These are phyloP conservation scores for Dinocampus coccinellae DNA, from an alignment of 2,888 invertebrate species.

Conservation along the genomic window DNA sequence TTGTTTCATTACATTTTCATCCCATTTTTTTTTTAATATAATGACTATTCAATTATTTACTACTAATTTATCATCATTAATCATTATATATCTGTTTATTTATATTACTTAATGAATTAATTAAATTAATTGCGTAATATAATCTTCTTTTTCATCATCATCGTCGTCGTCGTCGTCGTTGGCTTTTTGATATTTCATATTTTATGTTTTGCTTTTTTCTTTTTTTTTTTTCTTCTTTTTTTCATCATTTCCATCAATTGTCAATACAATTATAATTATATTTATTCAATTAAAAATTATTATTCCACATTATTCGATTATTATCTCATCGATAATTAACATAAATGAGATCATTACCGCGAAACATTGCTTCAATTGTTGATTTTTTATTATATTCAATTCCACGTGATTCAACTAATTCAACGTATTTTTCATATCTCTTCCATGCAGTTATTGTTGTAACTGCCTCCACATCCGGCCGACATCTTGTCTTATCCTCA, in stretches of 20 bases:
- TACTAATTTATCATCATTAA: not conserved
- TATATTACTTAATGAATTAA: not conserved
- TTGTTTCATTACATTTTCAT: constrained; percentile 25
- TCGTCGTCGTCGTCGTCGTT: no score
- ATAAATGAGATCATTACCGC: constrained; percentile 63
- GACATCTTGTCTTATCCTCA: constrained; percentile 48
- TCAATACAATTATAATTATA: not conserved
- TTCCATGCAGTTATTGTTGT: constrained; percentile 61
- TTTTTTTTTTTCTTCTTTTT: not conserved
- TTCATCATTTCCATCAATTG: not conserved
- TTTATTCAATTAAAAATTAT: no score
- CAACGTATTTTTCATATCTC: constrained; percentile 60
- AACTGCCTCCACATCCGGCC: constrained; percentile 56
- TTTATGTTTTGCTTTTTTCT: not conserved
- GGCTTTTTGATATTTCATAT: no score
- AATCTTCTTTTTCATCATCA: no score
- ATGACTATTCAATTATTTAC: not conserved
- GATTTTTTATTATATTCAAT: constrained; percentile 57
- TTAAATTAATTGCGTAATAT: not conserved
- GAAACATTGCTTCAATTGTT: constrained; percentile 64
- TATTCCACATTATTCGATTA: not conserved
- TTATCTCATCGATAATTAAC: constrained; percentile 51
- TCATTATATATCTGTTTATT: no score
- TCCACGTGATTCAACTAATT: constrained; percentile 58
- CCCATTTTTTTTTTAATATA: no score